phyloP scores from a whole-genome alignment of 2,113 vertebrate species.

The Pampusana beccarii region DNA sequence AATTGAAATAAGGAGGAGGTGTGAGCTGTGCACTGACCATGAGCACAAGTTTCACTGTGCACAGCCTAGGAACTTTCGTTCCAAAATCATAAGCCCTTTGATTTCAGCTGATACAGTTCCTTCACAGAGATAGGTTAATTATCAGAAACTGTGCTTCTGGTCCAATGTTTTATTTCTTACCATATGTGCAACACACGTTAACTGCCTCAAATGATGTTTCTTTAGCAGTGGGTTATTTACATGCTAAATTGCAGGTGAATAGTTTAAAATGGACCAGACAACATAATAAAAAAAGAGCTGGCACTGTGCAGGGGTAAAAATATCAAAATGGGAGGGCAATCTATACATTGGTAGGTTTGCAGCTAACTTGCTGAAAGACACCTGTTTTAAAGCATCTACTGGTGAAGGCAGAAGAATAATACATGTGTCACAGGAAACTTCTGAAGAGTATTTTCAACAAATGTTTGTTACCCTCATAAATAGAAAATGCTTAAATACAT shows the following conservation, averaged over 20 bases:
- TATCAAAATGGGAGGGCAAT: neutral
- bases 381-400: neutral
- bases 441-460: neutral
- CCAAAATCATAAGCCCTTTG: neutral
- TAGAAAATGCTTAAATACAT: neutral
- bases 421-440: neutral
- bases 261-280: neutral
- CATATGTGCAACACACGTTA: neutral
- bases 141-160: neutral
- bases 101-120: neutral
- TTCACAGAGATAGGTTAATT: neutral
- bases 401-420: neutral
- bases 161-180: neutral
- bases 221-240: neutral
- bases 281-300: neutral
- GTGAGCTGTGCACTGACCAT: neutral
- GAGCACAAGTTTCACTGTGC: neutral
- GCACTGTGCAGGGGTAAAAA: neutral
- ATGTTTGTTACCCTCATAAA: neutral
- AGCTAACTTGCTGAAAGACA: neutral
- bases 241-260: neutral
- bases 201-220: accelerated
- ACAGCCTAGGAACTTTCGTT: neutral
- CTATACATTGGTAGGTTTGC: neutral
- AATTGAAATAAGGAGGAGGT: neutral